phyloP scores from a whole-genome alignment of 2,888 invertebrate species.

The Iselma pallidipennis region DNA sequence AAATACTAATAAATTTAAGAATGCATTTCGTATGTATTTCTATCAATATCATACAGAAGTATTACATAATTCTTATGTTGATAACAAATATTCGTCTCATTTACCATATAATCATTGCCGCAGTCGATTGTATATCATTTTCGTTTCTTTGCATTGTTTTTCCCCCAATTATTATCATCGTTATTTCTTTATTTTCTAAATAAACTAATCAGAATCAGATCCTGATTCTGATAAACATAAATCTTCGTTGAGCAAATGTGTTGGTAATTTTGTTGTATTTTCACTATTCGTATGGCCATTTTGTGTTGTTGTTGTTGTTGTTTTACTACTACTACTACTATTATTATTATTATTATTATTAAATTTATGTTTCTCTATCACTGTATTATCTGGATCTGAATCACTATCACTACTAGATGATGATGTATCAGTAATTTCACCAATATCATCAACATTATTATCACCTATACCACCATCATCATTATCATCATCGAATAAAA shows the following conservation, averaged over 20 bases:
- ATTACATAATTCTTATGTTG: constrained; percentile 34
- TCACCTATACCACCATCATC: constrained; percentile 43
- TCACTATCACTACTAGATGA: constrained; percentile 53
- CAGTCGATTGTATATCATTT: constrained; percentile 18
- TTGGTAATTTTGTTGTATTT: constrained; percentile 54
- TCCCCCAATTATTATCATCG: too few species aligned
- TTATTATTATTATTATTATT: constrained; percentile 50
- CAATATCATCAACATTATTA: constrained; percentile 40
- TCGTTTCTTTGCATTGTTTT: not conserved
- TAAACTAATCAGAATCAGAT: constrained; percentile 61
- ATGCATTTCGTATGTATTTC: constrained; percentile 30
- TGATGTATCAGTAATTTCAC: constrained; percentile 52
- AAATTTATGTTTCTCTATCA: constrained; percentile 23
- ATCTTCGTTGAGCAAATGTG: constrained; percentile 78
- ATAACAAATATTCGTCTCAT: constrained; percentile 37
- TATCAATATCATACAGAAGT: constrained; percentile 39
- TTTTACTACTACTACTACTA: constrained; percentile 55
- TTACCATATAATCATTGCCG: constrained; percentile 39
- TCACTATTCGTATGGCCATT: constrained; percentile 54
- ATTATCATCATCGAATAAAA: constrained; percentile 33
- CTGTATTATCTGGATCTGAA: constrained; percentile 45
- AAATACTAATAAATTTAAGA: too few species aligned
- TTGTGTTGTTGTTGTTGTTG: constrained; percentile 4
- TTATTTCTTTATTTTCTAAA: not conserved
- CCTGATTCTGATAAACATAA: constrained; percentile 85